Evolutionary conservation across 1,140 invertebrate genomes (phyloP).

Genomic region (Ceratosolen fusciceps): DNA sequence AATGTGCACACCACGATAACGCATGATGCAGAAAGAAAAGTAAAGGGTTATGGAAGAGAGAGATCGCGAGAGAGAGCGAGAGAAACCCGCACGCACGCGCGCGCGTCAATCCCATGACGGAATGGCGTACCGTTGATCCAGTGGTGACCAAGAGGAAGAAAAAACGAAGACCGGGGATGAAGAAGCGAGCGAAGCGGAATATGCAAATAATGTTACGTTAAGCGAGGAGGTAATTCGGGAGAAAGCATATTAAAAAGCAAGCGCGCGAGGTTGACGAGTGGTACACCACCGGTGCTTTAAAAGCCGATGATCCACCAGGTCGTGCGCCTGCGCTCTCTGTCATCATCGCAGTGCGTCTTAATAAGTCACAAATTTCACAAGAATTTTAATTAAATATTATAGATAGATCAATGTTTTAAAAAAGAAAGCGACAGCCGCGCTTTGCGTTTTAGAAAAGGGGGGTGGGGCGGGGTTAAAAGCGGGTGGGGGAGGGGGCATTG

Average conservation of each 20-base stretch:
- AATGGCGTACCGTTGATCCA: conserved; percentile 44
- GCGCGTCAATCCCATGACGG: conserved; percentile 49
- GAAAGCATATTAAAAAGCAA: conserved; percentile 17
- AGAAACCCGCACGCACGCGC: neutral
- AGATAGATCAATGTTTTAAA: conserved; percentile 43
- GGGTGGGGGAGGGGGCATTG: neutral
- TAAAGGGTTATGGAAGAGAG: no score
- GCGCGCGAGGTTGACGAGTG: neutral
- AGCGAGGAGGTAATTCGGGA: conserved; percentile 32
- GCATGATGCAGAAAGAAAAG: no score
- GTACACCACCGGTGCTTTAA: conserved; percentile 18
- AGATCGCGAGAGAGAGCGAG: no score
- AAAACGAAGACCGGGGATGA: neutral
- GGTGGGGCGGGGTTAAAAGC: neutral
- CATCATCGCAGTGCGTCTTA: conserved; percentile 34
- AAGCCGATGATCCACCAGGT: conserved; percentile 6
- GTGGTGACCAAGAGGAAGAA: neutral
- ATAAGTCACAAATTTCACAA: conserved; percentile 45
- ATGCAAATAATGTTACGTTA: neutral
- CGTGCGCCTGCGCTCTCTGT: conserved; percentile 27
- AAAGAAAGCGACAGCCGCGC: neutral
- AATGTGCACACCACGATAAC: no score
- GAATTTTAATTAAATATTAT: conserved; percentile 39
- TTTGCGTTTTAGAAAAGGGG: neutral
- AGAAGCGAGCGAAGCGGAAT: neutral